Conservation (phyloP, 1,140 invertebrate genomes). For the Lethrus apterus region DNA sequence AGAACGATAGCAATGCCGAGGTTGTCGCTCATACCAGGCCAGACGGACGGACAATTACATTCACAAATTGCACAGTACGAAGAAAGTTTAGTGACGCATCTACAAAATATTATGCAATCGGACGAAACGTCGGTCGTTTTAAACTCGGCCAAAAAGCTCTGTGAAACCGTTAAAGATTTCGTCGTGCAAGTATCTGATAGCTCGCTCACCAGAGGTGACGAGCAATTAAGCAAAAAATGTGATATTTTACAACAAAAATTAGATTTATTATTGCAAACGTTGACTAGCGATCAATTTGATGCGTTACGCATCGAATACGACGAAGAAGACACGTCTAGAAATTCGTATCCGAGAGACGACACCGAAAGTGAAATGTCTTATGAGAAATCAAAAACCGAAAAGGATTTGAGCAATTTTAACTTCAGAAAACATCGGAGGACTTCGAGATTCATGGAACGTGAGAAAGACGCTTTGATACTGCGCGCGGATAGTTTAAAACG, state of each 20-base stretch:
- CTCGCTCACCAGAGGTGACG: conserved; percentile 50
- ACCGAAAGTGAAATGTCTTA: conserved; percentile 39
- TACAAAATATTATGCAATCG: conserved; percentile 82
- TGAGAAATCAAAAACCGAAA: conserved; percentile 34
- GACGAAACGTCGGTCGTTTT: conserved; percentile 70
- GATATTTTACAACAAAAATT: conserved; percentile 70
- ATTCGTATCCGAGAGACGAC: conserved; percentile 26
- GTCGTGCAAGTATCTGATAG: conserved; percentile 54
- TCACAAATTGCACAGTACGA: conserved; percentile 63
- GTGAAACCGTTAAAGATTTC: conserved; percentile 76
- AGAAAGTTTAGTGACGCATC: conserved; percentile 68
- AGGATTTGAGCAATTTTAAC: conserved; percentile 40
- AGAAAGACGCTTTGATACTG: conserved; percentile 49
- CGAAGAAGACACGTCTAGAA: conserved; percentile 6
- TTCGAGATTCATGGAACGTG: conserved; percentile 40
- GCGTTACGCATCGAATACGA: conserved; percentile 22
- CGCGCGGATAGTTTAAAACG: conserved; percentile 80
- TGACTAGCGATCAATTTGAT: conserved; percentile 56
- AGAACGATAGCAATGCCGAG: conserved; percentile 58
- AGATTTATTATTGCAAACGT: conserved; percentile 61
- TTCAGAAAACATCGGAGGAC: conserved; percentile 37
- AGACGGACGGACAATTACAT: conserved; percentile 42
- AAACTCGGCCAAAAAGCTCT: conserved; percentile 70
- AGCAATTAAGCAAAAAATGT: conserved; percentile 61
- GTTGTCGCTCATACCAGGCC: conserved; percentile 46